Conservation (phyloP, 2,113 vertebrate species). For the Paramormyrops kingsleyae region DNA sequence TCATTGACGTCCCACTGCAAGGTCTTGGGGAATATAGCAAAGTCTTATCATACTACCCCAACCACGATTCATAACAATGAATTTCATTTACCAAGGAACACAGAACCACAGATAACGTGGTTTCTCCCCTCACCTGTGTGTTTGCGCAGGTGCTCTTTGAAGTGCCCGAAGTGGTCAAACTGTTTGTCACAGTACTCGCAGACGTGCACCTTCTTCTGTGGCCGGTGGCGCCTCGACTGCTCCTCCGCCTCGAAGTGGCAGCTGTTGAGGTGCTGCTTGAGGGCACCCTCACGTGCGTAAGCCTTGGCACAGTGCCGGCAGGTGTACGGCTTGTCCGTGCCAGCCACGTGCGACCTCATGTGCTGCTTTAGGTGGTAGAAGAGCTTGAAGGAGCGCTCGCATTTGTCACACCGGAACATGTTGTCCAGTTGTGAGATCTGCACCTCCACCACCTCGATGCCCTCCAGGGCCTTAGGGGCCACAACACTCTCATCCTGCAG, state of each 20-base stretch:
- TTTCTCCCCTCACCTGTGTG: conserved; percentile 75
- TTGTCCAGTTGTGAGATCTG: conserved; percentile 94
- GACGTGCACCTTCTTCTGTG: conserved; percentile 87
- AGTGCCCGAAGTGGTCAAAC: conserved; percentile 96
- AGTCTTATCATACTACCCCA: not conserved
- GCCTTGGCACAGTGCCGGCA: conserved; percentile 89
- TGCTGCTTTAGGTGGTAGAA: conserved; percentile 99
- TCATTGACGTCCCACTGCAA: not conserved
- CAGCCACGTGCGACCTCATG: conserved; percentile 76
- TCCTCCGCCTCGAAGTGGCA: conserved; percentile 84
- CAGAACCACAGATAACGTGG: not conserved
- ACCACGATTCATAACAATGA: not conserved
- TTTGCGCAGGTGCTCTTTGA: conserved; percentile 94
- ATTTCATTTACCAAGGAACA: not conserved
- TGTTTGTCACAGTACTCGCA: conserved; percentile 96
- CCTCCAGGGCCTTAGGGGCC: conserved; percentile 83
- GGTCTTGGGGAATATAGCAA: not conserved
- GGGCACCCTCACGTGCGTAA: conserved; percentile 90
- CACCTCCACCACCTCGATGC: conserved; percentile 91
- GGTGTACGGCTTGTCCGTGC: conserved; percentile 74
- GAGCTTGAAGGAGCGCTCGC: conserved; percentile 90
- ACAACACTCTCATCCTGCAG: conserved; percentile 76
- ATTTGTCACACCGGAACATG: conserved; percentile 91
- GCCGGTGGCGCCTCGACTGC: conserved; percentile 74
- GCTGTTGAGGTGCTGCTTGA: conserved; percentile 87